Percentiles rank a stretch among this genome's conserved stretches.
These are phyloP conservation scores for Bombus waltoni DNA, from an alignment of 1,140 invertebrate genomes.

Conservation along the genomic window DNA sequence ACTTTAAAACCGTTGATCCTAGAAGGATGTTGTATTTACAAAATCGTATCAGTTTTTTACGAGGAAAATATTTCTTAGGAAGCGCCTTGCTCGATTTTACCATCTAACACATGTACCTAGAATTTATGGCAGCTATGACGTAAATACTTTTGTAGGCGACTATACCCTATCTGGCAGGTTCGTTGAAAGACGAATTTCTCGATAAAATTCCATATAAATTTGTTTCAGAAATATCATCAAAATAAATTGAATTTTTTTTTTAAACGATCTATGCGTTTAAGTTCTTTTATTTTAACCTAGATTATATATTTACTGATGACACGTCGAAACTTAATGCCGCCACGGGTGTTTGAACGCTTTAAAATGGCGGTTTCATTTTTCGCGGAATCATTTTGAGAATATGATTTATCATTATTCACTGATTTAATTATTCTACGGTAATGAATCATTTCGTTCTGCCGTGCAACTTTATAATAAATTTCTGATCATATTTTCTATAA, in stretches of 20 bases:
- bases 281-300: constrained; percentile 51
- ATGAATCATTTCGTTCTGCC: not conserved
- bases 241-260: constrained; percentile 54
- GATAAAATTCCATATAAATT: constrained; percentile 60
- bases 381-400: constrained; percentile 28
- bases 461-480: not conserved
- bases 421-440: not conserved
- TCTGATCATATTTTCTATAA: not conserved
- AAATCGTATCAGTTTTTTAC: constrained; percentile 73
- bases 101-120: constrained; percentile 38
- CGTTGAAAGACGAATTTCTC: constrained; percentile 60
- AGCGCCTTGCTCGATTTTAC: constrained; percentile 71
- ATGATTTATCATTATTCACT: not conserved
- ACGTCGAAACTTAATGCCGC: constrained; percentile 66
- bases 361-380: constrained; percentile 66
- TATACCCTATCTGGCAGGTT: constrained; percentile 71
- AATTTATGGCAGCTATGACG: not conserved
- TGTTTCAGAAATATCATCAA: constrained; percentile 30
- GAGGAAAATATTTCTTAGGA: constrained; percentile 66
- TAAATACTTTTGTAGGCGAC: constrained; percentile 54
- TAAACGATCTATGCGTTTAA: constrained; percentile 9
- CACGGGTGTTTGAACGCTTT: constrained; percentile 74
- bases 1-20: constrained; percentile 50
- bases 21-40: constrained; percentile 60
- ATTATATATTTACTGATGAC: constrained; percentile 56